These are phyloP conservation scores for Rhinichthys osculus DNA, from an alignment of 2,797 vertebrate genomes.

Conservation along the genomic window DNA sequence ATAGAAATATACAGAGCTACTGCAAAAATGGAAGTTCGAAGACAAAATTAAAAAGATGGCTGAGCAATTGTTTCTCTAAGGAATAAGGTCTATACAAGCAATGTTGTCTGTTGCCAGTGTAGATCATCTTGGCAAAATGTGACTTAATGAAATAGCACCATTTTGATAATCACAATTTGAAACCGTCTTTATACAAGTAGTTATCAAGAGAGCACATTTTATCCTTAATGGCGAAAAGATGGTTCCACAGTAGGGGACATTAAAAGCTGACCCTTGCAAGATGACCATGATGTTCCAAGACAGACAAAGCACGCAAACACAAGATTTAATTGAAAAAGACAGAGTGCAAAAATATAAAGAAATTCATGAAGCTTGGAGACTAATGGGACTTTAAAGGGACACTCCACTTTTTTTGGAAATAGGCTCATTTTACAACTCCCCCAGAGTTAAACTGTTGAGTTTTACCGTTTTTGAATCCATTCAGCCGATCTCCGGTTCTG, in stretches of 20 bases:
- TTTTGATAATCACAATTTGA: background rate
- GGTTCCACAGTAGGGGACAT: constrained; percentile 15
- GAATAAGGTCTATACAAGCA: too few species aligned
- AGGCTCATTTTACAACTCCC: too few species aligned
- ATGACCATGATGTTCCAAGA: background rate
- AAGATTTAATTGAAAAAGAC: background rate
- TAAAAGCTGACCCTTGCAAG: constrained; percentile 11
- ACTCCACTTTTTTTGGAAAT: too few species aligned
- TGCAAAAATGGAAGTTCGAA: too few species aligned
- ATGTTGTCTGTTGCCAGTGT: background rate
- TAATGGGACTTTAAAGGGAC: background rate
- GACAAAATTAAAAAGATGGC: too few species aligned
- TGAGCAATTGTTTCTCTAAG: too few species aligned
- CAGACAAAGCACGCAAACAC: background rate
- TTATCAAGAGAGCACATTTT: background rate
- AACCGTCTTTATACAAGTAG: background rate
- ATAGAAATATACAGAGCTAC: too few species aligned
- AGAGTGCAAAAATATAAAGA: too few species aligned
- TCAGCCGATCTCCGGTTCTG: too few species aligned
- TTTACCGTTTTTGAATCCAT: too few species aligned
- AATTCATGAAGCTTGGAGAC: background rate
- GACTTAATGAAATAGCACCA: background rate
- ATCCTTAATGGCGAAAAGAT: background rate
- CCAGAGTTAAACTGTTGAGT: too few species aligned
- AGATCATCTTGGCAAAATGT: background rate